Conservation (phyloP, 1,140 invertebrate species). For the Bombus huntii region DNA sequence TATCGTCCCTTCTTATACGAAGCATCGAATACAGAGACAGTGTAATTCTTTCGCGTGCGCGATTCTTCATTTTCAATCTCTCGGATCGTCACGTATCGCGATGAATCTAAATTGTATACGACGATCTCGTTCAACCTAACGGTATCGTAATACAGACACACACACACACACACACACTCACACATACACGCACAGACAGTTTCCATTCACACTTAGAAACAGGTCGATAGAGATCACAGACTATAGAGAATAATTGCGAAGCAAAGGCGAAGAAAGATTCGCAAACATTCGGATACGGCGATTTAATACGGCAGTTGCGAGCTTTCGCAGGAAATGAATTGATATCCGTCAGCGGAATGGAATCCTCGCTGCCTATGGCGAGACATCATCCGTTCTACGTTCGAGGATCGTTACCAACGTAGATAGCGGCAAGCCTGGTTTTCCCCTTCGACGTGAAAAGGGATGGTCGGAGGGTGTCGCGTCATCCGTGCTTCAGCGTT, state of each 20-base stretch:
- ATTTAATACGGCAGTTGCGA: neutral
- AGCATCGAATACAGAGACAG: too few species aligned
- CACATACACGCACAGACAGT: too few species aligned
- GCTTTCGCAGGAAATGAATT: constrained; percentile 50
- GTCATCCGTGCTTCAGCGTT: constrained; percentile 36
- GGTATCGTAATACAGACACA: too few species aligned
- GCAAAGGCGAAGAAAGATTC: neutral
- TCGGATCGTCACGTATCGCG: too few species aligned
- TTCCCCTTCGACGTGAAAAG: constrained; percentile 22
- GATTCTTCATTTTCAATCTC: too few species aligned
- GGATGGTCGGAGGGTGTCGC: constrained; percentile 1
- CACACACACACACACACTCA: too few species aligned
- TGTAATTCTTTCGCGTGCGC: too few species aligned
- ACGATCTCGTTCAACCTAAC: too few species aligned
- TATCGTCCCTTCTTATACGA: too few species aligned
- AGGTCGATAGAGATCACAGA: too few species aligned
- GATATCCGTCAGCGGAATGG: constrained; percentile 57
- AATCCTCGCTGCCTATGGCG: constrained; percentile 7
- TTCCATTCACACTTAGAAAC: too few species aligned
- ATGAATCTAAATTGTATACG: too few species aligned
- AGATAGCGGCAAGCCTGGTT: neutral
- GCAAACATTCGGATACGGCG: neutral
- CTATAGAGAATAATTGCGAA: neutral
- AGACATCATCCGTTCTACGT: constrained; percentile 52
- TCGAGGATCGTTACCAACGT: constrained; percentile 54